Evolutionary conservation across 2,888 invertebrate genomes (phyloP).

Genomic region (Caenorhabditis panamensis): DNA sequence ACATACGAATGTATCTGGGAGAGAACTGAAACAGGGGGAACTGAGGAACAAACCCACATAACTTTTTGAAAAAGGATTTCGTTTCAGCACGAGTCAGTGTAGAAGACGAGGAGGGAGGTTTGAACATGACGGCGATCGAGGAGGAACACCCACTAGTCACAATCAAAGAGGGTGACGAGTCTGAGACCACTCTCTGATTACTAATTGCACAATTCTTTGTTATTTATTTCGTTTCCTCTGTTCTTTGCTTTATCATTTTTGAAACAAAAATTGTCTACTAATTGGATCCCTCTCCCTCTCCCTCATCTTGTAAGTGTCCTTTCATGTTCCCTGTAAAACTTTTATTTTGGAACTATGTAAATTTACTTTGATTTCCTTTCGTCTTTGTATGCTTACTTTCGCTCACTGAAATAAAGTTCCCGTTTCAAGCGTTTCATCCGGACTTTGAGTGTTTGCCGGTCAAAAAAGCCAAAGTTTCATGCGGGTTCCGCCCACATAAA

Average conservation of each 20-base stretch:
- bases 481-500: constrained; percentile 33
- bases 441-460: neutral
- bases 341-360: neutral
- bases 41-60: too few species aligned
- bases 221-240: constrained; percentile 3
- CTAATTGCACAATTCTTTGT: constrained; percentile 4
- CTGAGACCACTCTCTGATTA: constrained; percentile 44
- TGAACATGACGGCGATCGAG: constrained; percentile 50
- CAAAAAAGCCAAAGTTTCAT: constrained; percentile 20
- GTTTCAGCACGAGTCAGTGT: constrained; percentile 49
- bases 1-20: neutral
- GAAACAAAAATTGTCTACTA: constrained; percentile 18
- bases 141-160: constrained; percentile 64
- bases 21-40: too few species aligned
- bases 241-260: constrained; percentile 22
- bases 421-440: too few species aligned
- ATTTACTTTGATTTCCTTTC: too few species aligned
- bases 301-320: neutral
- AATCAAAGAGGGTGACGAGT: constrained; percentile 60
- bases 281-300: constrained; percentile 7
- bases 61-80: too few species aligned
- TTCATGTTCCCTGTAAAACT: neutral
- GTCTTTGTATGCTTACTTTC: neutral
- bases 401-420: too few species aligned
- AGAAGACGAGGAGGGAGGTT: constrained; percentile 58